phyloP scores from a whole-genome alignment of 2,113 vertebrate species.

The Rissa tridactyla region DNA sequence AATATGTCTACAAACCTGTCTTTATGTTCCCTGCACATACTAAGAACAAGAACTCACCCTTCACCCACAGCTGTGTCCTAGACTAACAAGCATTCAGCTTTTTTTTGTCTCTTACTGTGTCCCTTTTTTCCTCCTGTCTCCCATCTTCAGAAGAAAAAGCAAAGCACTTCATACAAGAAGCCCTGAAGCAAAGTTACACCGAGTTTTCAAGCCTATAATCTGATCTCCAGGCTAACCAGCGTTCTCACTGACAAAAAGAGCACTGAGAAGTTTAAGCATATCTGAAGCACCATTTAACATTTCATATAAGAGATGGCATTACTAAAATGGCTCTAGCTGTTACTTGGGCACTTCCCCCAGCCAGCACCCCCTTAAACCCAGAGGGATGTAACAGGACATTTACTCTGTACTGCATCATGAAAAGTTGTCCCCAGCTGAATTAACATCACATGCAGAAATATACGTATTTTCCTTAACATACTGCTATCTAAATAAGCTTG shows the following conservation, averaged over 20 bases:
- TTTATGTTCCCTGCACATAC: not conserved
- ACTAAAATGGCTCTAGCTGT: not conserved
- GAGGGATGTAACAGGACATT: not conserved
- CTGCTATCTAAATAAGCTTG: conserved; percentile 18
- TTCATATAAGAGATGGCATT: not conserved
- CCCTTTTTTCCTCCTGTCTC: not conserved
- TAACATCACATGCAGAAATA: not conserved
- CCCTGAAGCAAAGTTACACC: not conserved
- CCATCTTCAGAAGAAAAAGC: not conserved
- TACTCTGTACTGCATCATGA: not conserved
- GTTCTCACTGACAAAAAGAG: not conserved
- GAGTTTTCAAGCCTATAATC: not conserved
- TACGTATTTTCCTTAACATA: not conserved
- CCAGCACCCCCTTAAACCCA: not conserved
- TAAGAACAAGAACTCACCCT: not conserved
- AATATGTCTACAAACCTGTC: not conserved
- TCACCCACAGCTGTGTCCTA: not conserved
- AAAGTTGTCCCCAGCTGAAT: not conserved
- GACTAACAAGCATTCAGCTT: not conserved
- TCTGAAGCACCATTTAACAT: not conserved
- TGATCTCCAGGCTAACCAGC: accelerated
- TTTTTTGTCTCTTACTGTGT: not conserved
- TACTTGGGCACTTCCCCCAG: not conserved
- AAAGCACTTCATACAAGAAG: not conserved
- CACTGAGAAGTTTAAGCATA: not conserved